phyloP scores from a whole-genome alignment of 2,888 invertebrate genomes.

The Sphinx pinastri region DNA sequence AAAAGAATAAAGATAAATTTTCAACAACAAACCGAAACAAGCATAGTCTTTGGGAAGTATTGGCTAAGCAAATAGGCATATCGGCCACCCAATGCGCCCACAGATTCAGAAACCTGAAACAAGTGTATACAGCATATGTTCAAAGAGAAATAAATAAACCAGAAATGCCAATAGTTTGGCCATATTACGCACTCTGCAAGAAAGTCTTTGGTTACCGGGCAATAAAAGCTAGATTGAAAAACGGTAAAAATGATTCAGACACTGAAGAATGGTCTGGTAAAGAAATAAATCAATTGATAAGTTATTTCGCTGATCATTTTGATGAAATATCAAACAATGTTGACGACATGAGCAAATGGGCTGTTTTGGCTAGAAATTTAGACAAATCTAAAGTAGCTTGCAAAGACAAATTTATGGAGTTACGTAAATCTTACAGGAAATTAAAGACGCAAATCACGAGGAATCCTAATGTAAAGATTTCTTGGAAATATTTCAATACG shows the following conservation, averaged over 20 bases:
- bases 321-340: constrained; percentile 50
- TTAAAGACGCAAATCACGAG: constrained; percentile 66
- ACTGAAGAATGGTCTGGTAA: constrained; percentile 67
- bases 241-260: constrained; percentile 55
- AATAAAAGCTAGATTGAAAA: constrained; percentile 66
- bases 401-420: constrained; percentile 67
- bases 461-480: constrained; percentile 67
- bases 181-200: constrained; percentile 71
- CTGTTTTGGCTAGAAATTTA: constrained; percentile 49
- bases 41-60: constrained; percentile 59
- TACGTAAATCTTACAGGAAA: constrained; percentile 71
- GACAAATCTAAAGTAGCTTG: constrained; percentile 56
- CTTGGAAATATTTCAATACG: constrained; percentile 72
- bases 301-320: constrained; percentile 60
- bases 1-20: constrained; percentile 72
- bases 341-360: constrained; percentile 57
- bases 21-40: constrained; percentile 60
- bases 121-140: constrained; percentile 66
- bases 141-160: constrained; percentile 73
- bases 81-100: constrained; percentile 68
- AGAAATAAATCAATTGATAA: constrained; percentile 66
- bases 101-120: constrained; percentile 68
- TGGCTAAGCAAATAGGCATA: constrained; percentile 64
- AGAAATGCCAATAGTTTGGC: constrained; percentile 73
- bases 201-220: constrained; percentile 75